phyloP scores from a whole-genome alignment of 1,140 invertebrate genomes.

The Phymastichus coffea region DNA sequence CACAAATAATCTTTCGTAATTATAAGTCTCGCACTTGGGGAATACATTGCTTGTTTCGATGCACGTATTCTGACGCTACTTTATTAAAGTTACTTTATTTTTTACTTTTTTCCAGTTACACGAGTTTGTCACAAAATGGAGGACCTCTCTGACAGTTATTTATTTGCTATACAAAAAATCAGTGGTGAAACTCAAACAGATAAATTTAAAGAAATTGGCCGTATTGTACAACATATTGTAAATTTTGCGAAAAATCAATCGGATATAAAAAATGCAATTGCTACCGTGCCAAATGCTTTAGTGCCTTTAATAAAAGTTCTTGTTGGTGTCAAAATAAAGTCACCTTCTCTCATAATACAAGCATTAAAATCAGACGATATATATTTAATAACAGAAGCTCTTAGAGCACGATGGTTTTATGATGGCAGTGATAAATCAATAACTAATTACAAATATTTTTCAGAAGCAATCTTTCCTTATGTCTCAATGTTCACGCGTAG shows the following conservation, averaged over 20 bases:
- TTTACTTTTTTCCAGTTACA: neutral
- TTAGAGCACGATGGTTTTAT: conserved; percentile 41
- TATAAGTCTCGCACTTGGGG: too few species aligned
- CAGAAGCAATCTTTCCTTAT: conserved; percentile 32
- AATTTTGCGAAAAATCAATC: neutral
- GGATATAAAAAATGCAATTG: neutral
- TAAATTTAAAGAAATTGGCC: conserved; percentile 38
- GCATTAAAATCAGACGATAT: conserved; percentile 40
- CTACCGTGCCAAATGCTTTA: conserved; percentile 31
- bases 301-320: conserved; percentile 35
- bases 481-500: conserved; percentile 37
- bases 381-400: conserved; percentile 36
- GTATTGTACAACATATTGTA: conserved; percentile 25
- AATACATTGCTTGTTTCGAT: too few species aligned
- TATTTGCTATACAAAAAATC: conserved; percentile 39
- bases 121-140: neutral
- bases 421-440: conserved; percentile 30
- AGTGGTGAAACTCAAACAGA: conserved; percentile 35
- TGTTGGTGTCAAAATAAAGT: conserved; percentile 32
- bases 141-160: neutral
- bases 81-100: too few species aligned
- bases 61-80: too few species aligned
- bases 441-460: conserved; percentile 36
- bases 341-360: conserved; percentile 30
- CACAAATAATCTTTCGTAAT: too few species aligned